phyloP scores from a whole-genome alignment of 2,113 vertebrate genomes.

The Coregonus clupeaformis region DNA sequence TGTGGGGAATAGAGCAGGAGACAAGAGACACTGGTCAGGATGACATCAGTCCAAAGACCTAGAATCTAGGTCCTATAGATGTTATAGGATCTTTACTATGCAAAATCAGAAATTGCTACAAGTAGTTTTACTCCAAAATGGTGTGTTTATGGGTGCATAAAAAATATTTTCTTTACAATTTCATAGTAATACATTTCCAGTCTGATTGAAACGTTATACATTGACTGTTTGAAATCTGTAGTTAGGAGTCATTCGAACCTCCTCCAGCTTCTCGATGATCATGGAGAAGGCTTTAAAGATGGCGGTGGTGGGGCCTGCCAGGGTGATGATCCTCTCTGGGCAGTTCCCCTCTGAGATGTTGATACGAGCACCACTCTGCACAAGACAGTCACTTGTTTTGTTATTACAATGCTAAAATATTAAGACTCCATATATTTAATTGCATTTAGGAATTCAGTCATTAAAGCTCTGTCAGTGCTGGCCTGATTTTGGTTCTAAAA shows the following conservation, averaged over 20 bases:
- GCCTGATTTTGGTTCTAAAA: background rate
- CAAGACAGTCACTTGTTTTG: background rate
- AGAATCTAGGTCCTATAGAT: no score
- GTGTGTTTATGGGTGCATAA: background rate
- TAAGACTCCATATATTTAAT: no score
- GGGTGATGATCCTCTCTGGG: conserved; percentile 96
- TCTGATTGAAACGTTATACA: background rate
- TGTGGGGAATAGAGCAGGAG: conserved; percentile 39
- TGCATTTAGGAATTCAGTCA: no score
- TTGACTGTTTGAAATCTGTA: background rate
- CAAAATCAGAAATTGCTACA: no score
- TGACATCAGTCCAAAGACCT: background rate
- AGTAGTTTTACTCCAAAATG: no score
- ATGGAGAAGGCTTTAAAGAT: conserved; percentile 99
- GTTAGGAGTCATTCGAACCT: conserved; percentile 72
- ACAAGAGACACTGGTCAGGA: background rate
- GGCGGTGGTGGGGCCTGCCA: conserved; percentile 95
- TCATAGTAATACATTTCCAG: background rate
- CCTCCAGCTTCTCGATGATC: conserved; percentile 99
- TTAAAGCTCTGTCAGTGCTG: background rate
- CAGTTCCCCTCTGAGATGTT: conserved; percentile 99
- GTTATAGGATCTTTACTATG: no score
- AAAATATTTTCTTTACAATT: background rate
- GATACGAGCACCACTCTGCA: conserved; percentile 93
- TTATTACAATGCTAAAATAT: no score